These are phyloP conservation scores for Sphecodes monilicornis DNA, from an alignment of 2,888 invertebrate species.

Conservation along the genomic window DNA sequence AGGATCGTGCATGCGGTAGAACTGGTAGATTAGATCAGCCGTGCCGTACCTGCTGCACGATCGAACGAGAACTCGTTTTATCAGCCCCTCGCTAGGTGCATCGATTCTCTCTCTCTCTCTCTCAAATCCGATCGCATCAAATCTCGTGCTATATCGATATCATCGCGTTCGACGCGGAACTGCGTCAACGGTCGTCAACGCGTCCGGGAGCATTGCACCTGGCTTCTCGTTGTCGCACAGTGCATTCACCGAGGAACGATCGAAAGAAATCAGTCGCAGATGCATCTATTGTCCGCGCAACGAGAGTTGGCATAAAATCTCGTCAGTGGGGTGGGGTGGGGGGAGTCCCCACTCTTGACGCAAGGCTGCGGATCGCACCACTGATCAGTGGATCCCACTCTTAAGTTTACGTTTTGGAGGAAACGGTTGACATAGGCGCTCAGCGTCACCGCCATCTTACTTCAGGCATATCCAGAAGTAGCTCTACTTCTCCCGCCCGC, in stretches of 20 bases:
- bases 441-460: no score
- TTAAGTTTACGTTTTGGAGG: no score
- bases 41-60: conserved; percentile 5
- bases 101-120: neutral
- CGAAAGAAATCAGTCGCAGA: neutral
- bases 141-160: neutral
- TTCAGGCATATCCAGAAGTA: no score
- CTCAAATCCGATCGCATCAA: neutral
- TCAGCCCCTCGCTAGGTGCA: conserved; percentile 1
- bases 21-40: conserved; percentile 19
- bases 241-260: conserved; percentile 1
- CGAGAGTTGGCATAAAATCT: no score
- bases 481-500: no score
- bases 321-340: no score
- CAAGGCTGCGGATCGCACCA: no score
- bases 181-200: neutral
- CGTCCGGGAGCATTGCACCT: neutral
- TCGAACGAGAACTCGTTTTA: neutral
- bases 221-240: conserved; percentile 2
- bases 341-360: no score
- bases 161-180: neutral
- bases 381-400: no score
- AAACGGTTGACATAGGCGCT: no score
- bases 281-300: neutral
- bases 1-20: conserved; percentile 31